phyloP scores from a whole-genome alignment of 2,797 vertebrate species.

The Gastrophryne carolinensis region DNA sequence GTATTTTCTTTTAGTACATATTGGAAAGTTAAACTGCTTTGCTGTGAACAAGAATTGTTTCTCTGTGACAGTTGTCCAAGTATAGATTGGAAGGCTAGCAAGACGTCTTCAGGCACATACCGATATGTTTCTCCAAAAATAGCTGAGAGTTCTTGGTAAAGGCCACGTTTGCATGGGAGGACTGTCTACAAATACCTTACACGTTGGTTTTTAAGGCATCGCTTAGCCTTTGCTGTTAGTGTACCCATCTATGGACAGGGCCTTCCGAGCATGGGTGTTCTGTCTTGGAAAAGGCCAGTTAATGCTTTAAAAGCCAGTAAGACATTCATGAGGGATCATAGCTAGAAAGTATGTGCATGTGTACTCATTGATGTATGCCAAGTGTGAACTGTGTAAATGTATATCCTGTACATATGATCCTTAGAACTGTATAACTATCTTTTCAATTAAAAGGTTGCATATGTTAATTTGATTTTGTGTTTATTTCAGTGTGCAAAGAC shows the following conservation, averaged over 20 bases:
- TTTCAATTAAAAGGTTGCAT: not conserved
- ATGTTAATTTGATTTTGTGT: not conserved
- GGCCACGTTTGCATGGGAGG: not conserved
- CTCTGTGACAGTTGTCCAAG: no score
- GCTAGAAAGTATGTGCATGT: not conserved
- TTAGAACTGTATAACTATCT: not conserved
- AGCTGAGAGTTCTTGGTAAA: not conserved
- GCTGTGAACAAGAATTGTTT: no score
- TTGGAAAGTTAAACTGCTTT: no score
- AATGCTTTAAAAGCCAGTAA: not conserved
- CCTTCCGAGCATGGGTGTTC: not conserved
- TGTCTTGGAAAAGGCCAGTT: not conserved
- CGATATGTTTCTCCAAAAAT: not conserved
- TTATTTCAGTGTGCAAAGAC: conserved; percentile 91
- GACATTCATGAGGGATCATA: not conserved
- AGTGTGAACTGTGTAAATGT: not conserved
- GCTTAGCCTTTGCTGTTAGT: not conserved
- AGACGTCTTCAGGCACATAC: no score
- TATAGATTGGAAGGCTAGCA: no score
- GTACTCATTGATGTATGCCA: not conserved
- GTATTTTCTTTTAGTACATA: no score
- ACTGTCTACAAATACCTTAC: no score
- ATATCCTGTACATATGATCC: not conserved
- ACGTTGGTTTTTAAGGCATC: not conserved
- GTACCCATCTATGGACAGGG: not conserved